Base-by-base conservation (phyloP, 2,797 vertebrate genomes). In the Tarsius wallacei region DNA sequence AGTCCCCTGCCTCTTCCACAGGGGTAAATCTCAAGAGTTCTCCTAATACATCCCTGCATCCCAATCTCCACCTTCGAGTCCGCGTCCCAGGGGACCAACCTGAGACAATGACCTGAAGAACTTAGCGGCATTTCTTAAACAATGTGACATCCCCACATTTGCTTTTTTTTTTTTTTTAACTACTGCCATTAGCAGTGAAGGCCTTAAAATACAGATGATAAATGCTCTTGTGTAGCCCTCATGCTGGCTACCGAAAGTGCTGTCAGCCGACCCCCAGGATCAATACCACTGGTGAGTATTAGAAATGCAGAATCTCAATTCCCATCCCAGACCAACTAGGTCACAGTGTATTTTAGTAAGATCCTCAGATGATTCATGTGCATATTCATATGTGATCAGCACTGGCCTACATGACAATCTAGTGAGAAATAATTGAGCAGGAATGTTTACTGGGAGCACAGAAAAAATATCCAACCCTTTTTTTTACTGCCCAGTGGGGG, bases 241-340 rank as follows among this genome's bases (percentile, higher is more conserved):
- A 21, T 14, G 12, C 33, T 64, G 16, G 26, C 87, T 14, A 2
- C 22, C 1, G 1, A 55, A 55, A 17, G 28, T 22, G 33, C 47
- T 1, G 21, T 49, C 22, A 26, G 49, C 26, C 31, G 66, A 13
- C 36, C 22, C 78, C 76, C 7, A 24, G 17, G 15, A 13, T 57
- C 5, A 0, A 0, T 22, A 15, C 33, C 49, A 14, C 2, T 7
- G 14, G 6, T 16, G 51, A 70, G 15, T 19, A 11, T 7, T 15
- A 42, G 21, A 74, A 73, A 51, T 1, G 66, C 19, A 4, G 31
- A 9, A 0, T 1, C 14, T 51, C 31, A 28, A 42, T 26, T 68
- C 11, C 64, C 53, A 14, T 26, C 49, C 42, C 82, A 74, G 68
- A 47, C 3, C 3, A 1, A 21, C 0, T 14, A 31, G 19, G 15